Percentiles rank a stretch among this genome's conserved stretches.
Conservation (phyloP, 1,140 invertebrate genomes). For the Rhynchophorus ferrugineus region DNA sequence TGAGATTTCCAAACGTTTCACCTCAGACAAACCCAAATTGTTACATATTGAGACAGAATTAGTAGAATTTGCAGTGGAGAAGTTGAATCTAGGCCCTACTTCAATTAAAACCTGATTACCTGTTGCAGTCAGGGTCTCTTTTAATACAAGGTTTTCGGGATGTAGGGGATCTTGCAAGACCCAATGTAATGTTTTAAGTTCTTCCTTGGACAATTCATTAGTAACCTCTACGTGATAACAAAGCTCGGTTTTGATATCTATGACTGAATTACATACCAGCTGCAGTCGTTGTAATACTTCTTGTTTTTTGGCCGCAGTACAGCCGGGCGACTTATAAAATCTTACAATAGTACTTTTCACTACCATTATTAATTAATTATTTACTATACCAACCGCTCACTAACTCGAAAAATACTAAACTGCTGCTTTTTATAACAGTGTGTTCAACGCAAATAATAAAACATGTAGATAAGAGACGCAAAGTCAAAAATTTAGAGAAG, state of each 20-base stretch:
- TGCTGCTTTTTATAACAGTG: too few relatives aligned
- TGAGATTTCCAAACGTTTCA: slow-evolving; percentile 74
- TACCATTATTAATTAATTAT: slow-evolving; percentile 8
- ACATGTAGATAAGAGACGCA: not conserved
- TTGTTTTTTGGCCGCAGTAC: slow-evolving; percentile 31
- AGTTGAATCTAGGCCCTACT: slow-evolving; percentile 84
- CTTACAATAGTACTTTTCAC: slow-evolving; percentile 27
- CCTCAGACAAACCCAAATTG: slow-evolving; percentile 64
- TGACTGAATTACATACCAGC: slow-evolving; percentile 22
- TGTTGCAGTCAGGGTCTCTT: slow-evolving; percentile 32
- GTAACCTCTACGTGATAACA: slow-evolving; percentile 70
- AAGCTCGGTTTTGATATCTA: slow-evolving; percentile 57
- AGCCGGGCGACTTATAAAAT: slow-evolving; percentile 34
- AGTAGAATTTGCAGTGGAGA: slow-evolving; percentile 89
- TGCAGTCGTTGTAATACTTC: slow-evolving; percentile 34
- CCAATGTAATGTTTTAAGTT: slow-evolving; percentile 59
- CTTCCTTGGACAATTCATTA: slow-evolving; percentile 45
- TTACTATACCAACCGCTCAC: not conserved
- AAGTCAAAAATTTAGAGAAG: not conserved
- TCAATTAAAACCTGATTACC: slow-evolving; percentile 55
- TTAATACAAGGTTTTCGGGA: slow-evolving; percentile 44
- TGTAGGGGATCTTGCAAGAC: slow-evolving; percentile 60
- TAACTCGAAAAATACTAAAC: too few relatives aligned
- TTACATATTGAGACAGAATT: slow-evolving; percentile 92
- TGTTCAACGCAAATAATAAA: not conserved